Conservation (phyloP, 2,797 vertebrate genomes). For the Craterocephalus amniculus region DNA sequence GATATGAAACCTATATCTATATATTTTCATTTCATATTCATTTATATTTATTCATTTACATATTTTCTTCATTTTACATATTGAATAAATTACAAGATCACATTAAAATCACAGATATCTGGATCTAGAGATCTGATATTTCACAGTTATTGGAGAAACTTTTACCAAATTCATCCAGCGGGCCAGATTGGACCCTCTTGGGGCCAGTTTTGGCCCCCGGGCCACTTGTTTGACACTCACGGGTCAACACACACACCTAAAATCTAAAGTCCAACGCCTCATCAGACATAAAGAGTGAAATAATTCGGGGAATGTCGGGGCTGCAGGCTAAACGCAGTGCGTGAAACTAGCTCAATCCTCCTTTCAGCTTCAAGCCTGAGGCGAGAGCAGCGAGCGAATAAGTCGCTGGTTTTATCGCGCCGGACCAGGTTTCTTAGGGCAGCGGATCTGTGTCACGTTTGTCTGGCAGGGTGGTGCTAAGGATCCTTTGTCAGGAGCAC, state of each 20-base stretch:
- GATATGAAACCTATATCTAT: too few relatives aligned
- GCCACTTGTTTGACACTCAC: too few relatives aligned
- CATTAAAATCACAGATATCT: too few relatives aligned
- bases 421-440: constrained; percentile 37
- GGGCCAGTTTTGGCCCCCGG: too few relatives aligned
- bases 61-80: too few relatives aligned
- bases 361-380: constrained; percentile 16
- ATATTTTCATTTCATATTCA: too few relatives aligned
- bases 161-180: too few relatives aligned
- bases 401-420: constrained; percentile 43
- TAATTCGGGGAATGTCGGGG: not conserved
- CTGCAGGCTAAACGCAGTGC: constrained; percentile 8
- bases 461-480: constrained; percentile 18
- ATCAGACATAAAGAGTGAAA: not conserved
- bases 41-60: too few relatives aligned
- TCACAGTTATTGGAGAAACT: too few relatives aligned
- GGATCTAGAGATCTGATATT: too few relatives aligned
- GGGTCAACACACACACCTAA: constrained; percentile 23
- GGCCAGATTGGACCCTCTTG: too few relatives aligned
- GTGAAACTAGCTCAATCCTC: constrained; percentile 38
- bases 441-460: constrained; percentile 39
- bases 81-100: too few relatives aligned
- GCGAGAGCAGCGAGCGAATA: not conserved
- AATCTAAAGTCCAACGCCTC: constrained; percentile 19
- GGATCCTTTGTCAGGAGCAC: constrained; percentile 63